Percentiles rank a stretch among this genome's conserved stretches.
Conservation (phyloP, 2,888 invertebrate species). For the Orthosia incerta region DNA sequence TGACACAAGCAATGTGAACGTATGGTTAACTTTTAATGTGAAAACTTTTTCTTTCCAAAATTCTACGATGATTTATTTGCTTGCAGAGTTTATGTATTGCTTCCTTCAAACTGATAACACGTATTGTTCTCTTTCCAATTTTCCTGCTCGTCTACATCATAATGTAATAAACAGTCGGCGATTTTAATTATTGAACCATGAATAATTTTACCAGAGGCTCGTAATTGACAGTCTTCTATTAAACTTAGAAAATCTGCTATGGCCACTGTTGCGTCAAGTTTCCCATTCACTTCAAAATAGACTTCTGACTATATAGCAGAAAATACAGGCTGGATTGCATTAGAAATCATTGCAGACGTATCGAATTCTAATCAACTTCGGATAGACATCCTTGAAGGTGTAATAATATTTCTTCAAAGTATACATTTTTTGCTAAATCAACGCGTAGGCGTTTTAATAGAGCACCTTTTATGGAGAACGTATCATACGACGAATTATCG, state of each 20-base stretch:
- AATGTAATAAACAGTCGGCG: neutral
- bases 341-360: slow-evolving; percentile 27
- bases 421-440: slow-evolving; percentile 55
- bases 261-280: slow-evolving; percentile 6
- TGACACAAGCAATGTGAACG: slow-evolving; percentile 52
- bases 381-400: slow-evolving; percentile 34
- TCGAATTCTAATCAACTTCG: slow-evolving; percentile 39
- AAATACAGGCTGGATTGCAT: slow-evolving; percentile 11
- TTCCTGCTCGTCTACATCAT: slow-evolving; percentile 20
- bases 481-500: slow-evolving; percentile 48
- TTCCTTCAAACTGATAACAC: slow-evolving; percentile 27
- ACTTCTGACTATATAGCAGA: slow-evolving; percentile 5
- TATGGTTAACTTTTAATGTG: slow-evolving; percentile 62
- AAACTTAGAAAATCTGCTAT: slow-evolving; percentile 16
- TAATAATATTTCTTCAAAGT: slow-evolving; percentile 43
- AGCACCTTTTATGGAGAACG: slow-evolving; percentile 53
- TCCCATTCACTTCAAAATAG: slow-evolving; percentile 26
- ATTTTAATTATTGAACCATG: slow-evolving; percentile 4
- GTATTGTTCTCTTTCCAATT: slow-evolving; percentile 28
- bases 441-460: slow-evolving; percentile 55
- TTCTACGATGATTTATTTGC: slow-evolving; percentile 45
- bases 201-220: slow-evolving; percentile 2
- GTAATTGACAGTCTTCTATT: slow-evolving; percentile 6
- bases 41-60: slow-evolving; percentile 48
- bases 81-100: slow-evolving; percentile 31